Conservation (phyloP, 2,797 vertebrate species). For the Malurus leucopterus region DNA sequence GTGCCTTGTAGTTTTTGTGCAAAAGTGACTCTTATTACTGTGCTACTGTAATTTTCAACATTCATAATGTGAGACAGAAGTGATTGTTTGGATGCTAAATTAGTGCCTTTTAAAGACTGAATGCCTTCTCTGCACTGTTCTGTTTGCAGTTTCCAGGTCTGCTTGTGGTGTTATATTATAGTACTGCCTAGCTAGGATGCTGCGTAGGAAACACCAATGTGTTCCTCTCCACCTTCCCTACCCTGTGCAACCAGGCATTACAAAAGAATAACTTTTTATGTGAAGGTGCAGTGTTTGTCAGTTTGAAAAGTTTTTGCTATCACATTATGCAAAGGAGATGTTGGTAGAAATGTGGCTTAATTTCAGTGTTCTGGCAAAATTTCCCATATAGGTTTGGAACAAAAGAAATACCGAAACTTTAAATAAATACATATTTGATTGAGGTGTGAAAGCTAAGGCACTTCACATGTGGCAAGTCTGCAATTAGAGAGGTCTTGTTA, state of each 20-base stretch:
- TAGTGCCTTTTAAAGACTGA: neutral
- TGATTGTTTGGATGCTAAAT: neutral
- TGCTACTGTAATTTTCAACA: fast-evolving
- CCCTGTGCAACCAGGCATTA: fast-evolving
- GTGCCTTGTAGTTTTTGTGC: neutral
- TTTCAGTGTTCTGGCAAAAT: neutral
- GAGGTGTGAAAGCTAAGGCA: neutral
- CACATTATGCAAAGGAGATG: neutral
- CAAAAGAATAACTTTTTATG: neutral
- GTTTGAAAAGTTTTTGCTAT: neutral
- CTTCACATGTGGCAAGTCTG: neutral
- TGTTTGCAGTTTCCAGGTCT: neutral
- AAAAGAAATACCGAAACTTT: neutral
- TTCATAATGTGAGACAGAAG: neutral
- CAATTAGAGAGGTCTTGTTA: neutral
- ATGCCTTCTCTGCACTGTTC: neutral
- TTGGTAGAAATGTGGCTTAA: neutral
- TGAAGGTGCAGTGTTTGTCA: neutral
- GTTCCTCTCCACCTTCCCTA: neutral
- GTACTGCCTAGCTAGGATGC: neutral
- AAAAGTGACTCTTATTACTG: neutral
- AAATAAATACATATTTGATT: neutral
- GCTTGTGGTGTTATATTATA: neutral
- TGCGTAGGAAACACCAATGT: fast-evolving
- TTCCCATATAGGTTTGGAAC: neutral